These are phyloP conservation scores for Phaedon cochleariae DNA, from an alignment of 2,888 invertebrate genomes.

Conservation along the genomic window DNA sequence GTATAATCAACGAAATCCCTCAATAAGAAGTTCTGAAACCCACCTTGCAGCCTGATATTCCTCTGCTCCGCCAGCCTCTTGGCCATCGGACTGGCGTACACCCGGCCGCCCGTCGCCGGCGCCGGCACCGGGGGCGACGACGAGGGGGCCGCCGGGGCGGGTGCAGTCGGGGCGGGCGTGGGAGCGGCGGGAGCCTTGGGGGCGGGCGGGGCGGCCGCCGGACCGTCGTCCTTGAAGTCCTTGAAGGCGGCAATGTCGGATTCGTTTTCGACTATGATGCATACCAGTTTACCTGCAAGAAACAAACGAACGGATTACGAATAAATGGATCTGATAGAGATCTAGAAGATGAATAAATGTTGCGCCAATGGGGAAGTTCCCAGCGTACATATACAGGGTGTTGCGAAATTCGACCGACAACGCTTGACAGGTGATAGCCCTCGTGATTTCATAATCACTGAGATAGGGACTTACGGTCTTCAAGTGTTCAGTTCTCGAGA, in stretches of 20 bases:
- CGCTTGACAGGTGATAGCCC: too few species aligned
- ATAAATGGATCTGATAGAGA: too few species aligned
- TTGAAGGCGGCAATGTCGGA: slow-evolving; percentile 79
- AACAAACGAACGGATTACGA: too few species aligned
- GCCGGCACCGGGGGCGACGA: slow-evolving; percentile 44
- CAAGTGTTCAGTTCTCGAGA: too few species aligned
- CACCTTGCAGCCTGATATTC: slow-evolving; percentile 73
- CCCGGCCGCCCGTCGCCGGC: slow-evolving; percentile 68
- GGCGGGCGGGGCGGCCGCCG: slow-evolving; percentile 57
- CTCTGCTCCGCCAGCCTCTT: slow-evolving; percentile 85
- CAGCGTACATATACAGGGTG: too few species aligned
- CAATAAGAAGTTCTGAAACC: too few species aligned
- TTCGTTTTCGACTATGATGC: slow-evolving; percentile 91
- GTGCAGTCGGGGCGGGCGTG: slow-evolving; percentile 50
- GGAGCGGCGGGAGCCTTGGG: slow-evolving; percentile 60
- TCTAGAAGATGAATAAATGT: too few species aligned
- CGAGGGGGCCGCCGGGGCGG: slow-evolving; percentile 49
- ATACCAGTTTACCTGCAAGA: slow-evolving; percentile 64
- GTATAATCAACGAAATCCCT: too few species aligned
- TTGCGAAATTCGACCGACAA: too few species aligned
- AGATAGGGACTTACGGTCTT: too few species aligned
- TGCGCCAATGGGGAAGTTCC: too few species aligned
- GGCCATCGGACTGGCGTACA: slow-evolving; percentile 95
- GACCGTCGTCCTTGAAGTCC: slow-evolving; percentile 72
- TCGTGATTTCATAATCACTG: too few species aligned